Conservation (phyloP, 1,140 invertebrate genomes). For the Macrosteles quadrilineatus region DNA sequence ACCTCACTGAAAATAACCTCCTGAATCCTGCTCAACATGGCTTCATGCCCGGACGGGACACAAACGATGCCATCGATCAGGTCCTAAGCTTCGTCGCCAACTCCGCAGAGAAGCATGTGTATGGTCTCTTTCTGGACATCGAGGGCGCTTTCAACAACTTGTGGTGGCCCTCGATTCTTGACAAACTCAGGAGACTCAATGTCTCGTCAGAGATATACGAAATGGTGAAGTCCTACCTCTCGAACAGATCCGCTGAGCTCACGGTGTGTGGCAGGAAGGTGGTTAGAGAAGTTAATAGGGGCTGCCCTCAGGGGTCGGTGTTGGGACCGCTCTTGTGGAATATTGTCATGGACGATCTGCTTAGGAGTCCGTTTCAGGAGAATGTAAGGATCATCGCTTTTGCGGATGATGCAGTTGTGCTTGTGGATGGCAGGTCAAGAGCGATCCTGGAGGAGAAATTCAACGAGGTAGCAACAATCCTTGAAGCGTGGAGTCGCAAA, state of each 20-base stretch:
- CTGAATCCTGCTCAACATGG: not conserved
- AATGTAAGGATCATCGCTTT: no score
- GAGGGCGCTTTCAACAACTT: not conserved
- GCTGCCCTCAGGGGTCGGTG: not conserved
- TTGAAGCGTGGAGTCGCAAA: no score
- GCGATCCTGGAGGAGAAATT: no score
- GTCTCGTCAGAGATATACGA: not conserved
- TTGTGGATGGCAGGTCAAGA: no score
- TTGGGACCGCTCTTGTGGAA: no score
- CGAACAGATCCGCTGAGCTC: not conserved
- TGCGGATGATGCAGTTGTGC: no score
- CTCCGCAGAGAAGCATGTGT: not conserved
- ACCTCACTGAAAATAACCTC: not conserved
- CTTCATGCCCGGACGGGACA: not conserved
- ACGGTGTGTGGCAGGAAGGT: not conserved
- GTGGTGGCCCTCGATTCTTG: not conserved
- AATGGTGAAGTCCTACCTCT: not conserved
- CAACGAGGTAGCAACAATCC: no score
- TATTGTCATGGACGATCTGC: no score
- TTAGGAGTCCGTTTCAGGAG: no score
- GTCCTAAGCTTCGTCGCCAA: not conserved
- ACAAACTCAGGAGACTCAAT: no score
- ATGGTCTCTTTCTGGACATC: not conserved
- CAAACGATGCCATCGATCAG: not conserved
- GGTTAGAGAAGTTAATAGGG: not conserved